Conservation (phyloP, 2,113 vertebrate species). For the Psittacula cyanocephala region DNA sequence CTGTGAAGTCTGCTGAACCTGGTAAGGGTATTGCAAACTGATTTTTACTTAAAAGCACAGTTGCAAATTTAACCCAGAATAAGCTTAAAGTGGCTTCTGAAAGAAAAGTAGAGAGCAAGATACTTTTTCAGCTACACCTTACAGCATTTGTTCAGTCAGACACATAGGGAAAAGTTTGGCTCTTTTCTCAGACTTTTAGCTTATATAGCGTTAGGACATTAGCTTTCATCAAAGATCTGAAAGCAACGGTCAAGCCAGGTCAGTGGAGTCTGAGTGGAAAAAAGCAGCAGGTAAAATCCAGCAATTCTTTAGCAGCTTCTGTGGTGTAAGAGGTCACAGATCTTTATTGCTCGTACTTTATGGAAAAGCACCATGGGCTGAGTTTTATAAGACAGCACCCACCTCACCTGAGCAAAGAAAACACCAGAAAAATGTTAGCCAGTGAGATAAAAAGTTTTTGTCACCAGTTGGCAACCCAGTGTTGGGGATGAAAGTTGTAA, state of each 20-base stretch:
- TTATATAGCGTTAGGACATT: neutral
- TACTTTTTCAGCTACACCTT: neutral
- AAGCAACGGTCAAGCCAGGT: neutral
- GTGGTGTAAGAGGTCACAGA: neutral
- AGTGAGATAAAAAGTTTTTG: neutral
- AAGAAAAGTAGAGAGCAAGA: neutral
- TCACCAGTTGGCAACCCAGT: neutral
- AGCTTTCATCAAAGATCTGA: neutral
- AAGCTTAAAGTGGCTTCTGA: neutral
- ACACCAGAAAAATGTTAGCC: neutral
- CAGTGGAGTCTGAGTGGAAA: neutral
- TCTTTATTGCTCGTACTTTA: neutral
- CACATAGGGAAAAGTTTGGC: neutral
- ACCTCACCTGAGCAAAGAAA: neutral
- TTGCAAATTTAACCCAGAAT: neutral
- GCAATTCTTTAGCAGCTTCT: neutral
- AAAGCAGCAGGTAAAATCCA: neutral
- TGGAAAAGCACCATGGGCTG: neutral
- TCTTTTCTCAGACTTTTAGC: conserved; percentile 20
- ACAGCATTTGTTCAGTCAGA: neutral
- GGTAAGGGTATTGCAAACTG: neutral
- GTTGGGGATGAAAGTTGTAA: conserved; percentile 15
- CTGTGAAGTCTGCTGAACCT: neutral
- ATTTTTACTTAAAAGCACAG: neutral
- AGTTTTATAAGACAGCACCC: neutral